Evolutionary conservation across 2,888 invertebrate genomes (phyloP), one percentile per base, ranked within the genome.

Genomic region (Dolichopus griseipennis): DNA sequence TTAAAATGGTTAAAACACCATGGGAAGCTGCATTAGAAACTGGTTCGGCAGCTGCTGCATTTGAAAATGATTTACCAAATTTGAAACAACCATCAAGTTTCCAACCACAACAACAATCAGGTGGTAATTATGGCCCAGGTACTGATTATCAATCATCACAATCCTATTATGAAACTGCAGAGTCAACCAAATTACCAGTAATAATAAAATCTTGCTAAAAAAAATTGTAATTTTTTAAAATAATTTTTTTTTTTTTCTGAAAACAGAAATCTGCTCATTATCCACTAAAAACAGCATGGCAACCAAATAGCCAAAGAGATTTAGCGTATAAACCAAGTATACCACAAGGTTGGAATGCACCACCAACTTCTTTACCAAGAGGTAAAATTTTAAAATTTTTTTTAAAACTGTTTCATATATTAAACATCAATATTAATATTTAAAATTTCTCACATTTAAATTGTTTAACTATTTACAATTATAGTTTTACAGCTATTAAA

Each of bases 21-120:
- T 89, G 89, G 89, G 87, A 89, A 74, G 88, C 88, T 2, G 88
- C 89, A n/a, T 77, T 88, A 43, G 85, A 88, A 76, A 86, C 88
- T 22, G 89, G 89, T n/a, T 85, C 86, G 15, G 88, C 89, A 2
- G 89, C 89, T 68, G 81, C 84, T 6, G 90, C 90, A n/a, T 90
- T 90, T 76, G 82, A 86, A 71, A 52, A n/a, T 52, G 85, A 85
- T 67, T 71, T 75, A 27, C 70, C 72, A 72, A 71, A 27, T 65
- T n/a, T 67, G 62, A 70, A 70, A 22, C 52, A 65, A 33, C 68
- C 71, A 5, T 65, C 69, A n/a, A 70, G 66, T 65, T 69, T 70
- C 20, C 68, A 70, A 27, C 68, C 72, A 21, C 67, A 64, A 12
- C 15, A 6, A 52, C 67, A 70, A 67, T 1, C 33, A n/a, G 6